phyloP scores from a whole-genome alignment of 2,113 vertebrate genomes.

The Hoplias malabaricus region DNA sequence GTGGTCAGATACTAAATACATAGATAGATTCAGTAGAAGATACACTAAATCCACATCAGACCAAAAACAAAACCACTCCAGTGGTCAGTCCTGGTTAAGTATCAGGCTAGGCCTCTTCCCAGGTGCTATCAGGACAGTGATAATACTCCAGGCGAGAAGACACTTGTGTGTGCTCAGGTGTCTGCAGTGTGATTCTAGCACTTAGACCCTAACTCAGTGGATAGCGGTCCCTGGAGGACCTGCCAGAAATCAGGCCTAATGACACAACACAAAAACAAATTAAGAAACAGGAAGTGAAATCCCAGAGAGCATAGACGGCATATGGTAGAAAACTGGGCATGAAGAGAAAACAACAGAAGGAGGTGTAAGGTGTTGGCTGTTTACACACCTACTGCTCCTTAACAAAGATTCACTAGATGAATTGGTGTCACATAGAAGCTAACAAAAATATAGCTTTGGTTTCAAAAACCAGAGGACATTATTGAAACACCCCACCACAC shows the following conservation, averaged over 20 bases:
- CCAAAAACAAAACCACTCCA: not conserved
- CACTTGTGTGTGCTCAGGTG: constrained; percentile 30
- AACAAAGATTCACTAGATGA: not conserved
- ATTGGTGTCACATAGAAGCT: not conserved
- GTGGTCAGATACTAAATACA: too few relatives aligned
- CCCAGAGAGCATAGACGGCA: constrained; percentile 9
- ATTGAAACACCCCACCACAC: too few relatives aligned
- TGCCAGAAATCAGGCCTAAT: constrained; percentile 38
- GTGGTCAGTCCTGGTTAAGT: not conserved
- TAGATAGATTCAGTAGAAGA: too few relatives aligned
- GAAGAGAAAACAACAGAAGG: not conserved
- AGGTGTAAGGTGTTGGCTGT: not conserved
- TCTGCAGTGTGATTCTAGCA: constrained; percentile 19
- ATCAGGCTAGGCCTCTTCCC: not conserved
- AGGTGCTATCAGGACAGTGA: not conserved
- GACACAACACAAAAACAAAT: constrained; percentile 7
- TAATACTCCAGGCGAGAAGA: constrained; percentile 7
- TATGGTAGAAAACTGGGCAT: not conserved
- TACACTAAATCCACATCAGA: too few relatives aligned
- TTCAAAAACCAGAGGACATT: too few relatives aligned
- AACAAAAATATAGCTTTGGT: not conserved
- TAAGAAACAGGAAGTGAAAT: constrained; percentile 32
- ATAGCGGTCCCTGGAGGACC: constrained; percentile 2
- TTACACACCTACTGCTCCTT: not conserved
- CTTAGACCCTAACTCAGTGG: constrained; percentile 28